Percentiles rank a stretch among this genome's conserved stretches.
Conservation (phyloP, 2,113 vertebrate species). For the Eupsittula cactorum region DNA sequence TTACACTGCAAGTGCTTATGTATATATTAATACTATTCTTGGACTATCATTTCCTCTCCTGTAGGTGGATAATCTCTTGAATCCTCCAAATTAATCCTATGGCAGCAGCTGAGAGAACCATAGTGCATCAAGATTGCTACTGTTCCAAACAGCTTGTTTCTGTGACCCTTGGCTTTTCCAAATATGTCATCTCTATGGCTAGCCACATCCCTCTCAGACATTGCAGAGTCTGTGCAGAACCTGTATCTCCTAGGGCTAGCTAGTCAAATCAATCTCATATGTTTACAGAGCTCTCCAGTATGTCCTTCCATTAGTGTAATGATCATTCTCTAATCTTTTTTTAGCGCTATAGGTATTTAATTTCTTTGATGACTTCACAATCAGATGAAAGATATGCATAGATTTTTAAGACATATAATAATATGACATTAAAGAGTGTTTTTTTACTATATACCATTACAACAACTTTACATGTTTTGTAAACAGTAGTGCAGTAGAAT, state of each 20-base stretch:
- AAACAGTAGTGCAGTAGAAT: neutral
- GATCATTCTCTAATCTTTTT: neutral
- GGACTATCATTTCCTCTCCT: neutral
- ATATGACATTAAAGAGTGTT: neutral
- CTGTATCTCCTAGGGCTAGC: neutral
- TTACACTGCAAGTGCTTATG: neutral
- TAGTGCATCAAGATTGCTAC: neutral
- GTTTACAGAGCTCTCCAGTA: neutral
- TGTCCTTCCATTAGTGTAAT: neutral
- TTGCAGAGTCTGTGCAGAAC: neutral
- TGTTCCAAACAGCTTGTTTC: neutral
- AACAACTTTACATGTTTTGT: neutral
- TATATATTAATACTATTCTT: constrained; percentile 14
- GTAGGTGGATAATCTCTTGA: constrained; percentile 7
- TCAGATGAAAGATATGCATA: neutral
- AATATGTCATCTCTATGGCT: neutral
- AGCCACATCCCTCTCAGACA: neutral
- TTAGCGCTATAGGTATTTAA: neutral
- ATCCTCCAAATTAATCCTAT: constrained; percentile 5
- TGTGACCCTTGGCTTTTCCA: neutral
- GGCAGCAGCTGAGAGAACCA: neutral
- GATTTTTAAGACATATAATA: neutral
- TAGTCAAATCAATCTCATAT: neutral
- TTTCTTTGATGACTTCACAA: neutral
- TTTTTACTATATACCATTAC: neutral